Evolutionary conservation across 2,797 vertebrate genomes (phyloP).

Genomic region (Anas bahamensis): DNA sequence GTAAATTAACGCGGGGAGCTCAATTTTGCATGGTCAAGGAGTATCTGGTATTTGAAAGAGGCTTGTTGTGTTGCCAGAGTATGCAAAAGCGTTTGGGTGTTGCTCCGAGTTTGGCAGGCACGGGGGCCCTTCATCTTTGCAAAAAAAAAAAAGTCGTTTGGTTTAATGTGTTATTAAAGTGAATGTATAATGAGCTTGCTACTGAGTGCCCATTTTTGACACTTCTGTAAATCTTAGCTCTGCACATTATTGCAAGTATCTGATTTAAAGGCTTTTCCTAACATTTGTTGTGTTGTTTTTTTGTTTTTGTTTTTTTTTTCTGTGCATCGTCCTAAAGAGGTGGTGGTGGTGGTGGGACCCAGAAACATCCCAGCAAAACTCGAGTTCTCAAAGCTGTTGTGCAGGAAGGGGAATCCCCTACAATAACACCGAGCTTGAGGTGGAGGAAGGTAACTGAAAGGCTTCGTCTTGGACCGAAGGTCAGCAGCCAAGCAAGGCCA

Average conservation of each 20-base stretch:
- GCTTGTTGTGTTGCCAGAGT: neutral
- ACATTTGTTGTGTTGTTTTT: neutral
- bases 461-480: neutral
- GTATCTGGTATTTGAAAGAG: neutral
- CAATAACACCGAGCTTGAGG: no score
- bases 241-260: neutral
- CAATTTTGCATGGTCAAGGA: neutral
- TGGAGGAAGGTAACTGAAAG: neutral
- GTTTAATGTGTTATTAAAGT: neutral
- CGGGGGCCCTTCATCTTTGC: neutral
- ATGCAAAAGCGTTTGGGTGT: neutral
- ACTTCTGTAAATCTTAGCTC: rapidly evolving
- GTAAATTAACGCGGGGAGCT: neutral
- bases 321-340: neutral
- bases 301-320: neutral
- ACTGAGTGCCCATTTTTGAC: rapidly evolving
- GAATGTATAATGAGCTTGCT: neutral
- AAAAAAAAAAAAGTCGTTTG: neutral
- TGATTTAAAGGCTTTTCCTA: neutral
- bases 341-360: neutral
- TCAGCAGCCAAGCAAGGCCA: neutral
- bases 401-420: neutral
- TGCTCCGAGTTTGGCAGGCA: neutral
- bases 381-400: neutral
- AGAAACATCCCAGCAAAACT: neutral